Evolutionary conservation across 1,140 invertebrate genomes (phyloP).

Genomic region (Heliconius nattereri): DNA sequence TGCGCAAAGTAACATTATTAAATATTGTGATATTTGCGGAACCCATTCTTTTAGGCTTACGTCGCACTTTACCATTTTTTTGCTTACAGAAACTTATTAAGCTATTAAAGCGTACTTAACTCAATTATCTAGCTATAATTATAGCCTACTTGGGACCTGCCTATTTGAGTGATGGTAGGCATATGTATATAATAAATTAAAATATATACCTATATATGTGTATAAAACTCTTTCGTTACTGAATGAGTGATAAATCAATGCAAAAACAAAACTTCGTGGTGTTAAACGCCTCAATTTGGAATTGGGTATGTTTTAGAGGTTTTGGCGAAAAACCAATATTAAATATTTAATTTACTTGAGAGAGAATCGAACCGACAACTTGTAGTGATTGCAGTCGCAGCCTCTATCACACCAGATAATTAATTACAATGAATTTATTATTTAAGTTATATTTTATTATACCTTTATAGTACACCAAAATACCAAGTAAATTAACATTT

Average conservation of each 20-base stretch:
- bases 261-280: too few species aligned
- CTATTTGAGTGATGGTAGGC: background rate
- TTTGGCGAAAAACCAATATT: too few species aligned
- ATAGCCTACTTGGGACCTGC: background rate
- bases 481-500: too few species aligned
- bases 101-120: conserved; percentile 10
- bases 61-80: background rate
- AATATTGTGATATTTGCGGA: background rate
- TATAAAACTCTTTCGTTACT: too few species aligned
- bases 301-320: too few species aligned
- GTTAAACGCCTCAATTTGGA: too few species aligned
- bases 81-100: background rate
- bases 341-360: background rate
- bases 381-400: background rate
- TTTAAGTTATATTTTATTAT: too few species aligned
- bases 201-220: background rate
- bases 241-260: too few species aligned
- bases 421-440: too few species aligned
- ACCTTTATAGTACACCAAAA: too few species aligned
- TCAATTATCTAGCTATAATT: background rate
- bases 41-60: background rate
- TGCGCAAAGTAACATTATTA: too few species aligned
- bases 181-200: background rate
- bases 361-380: background rate
- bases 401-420: too few species aligned